Evolutionary conservation across 2,797 vertebrate species (phyloP).

Genomic region (Siniperca scherzeri): DNA sequence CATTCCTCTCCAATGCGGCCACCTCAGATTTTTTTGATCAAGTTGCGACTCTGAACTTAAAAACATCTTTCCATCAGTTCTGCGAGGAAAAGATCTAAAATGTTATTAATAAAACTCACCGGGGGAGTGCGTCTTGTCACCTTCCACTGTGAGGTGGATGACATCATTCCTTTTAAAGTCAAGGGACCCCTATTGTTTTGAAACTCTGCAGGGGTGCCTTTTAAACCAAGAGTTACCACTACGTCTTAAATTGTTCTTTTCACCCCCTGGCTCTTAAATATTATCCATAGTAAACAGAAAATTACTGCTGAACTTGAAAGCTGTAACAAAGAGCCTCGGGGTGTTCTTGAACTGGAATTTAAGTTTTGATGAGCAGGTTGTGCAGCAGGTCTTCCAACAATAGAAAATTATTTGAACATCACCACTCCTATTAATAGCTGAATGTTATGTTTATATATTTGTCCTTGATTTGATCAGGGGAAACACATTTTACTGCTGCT

Average conservation of each 20-base stretch:
- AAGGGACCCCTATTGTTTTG: conserved; percentile 44
- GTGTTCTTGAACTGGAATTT: conserved; percentile 26
- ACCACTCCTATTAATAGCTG: background rate
- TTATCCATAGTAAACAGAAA: conserved; percentile 48
- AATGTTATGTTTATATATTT: conserved; percentile 9
- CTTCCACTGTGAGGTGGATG: conserved; percentile 18
- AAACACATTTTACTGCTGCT: background rate
- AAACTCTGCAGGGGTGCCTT: conserved; percentile 57
- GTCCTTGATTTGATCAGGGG: conserved; percentile 10
- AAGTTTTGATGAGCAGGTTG: conserved; percentile 55
- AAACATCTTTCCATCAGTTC: conserved; percentile 22
- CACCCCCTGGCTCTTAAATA: conserved; percentile 38
- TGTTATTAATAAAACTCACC: conserved; percentile 46
- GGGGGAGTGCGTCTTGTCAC: conserved; percentile 34
- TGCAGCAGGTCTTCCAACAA: conserved; percentile 25
- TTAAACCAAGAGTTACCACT: conserved; percentile 37
- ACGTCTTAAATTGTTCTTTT: conserved; percentile 58
- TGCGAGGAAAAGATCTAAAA: conserved; percentile 21
- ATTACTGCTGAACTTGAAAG: conserved; percentile 30
- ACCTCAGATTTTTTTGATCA: background rate
- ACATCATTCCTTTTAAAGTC: conserved; percentile 46
- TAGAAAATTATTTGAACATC: conserved; percentile 12
- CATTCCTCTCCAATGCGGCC: conserved; percentile 17
- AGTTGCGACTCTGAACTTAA: conserved; percentile 14
- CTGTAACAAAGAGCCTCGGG: conserved; percentile 32